Conservation (phyloP, 1,140 invertebrate genomes). For the Coptotermes formosanus region DNA sequence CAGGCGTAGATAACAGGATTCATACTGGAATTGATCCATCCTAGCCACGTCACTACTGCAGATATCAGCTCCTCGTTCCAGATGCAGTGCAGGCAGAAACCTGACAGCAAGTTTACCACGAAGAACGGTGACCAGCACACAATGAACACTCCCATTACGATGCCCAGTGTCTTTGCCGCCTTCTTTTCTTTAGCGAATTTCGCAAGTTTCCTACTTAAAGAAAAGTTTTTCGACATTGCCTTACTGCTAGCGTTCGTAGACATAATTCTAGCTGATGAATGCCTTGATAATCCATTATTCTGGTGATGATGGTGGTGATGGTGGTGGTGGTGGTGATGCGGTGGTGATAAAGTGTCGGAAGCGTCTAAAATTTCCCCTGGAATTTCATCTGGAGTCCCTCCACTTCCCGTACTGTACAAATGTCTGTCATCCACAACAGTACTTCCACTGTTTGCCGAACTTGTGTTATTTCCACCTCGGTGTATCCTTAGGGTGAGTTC, state of each 20-base stretch:
- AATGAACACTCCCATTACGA: slow-evolving; percentile 98
- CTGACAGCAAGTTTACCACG: slow-evolving; percentile 89
- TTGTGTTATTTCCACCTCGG: slow-evolving; percentile 66
- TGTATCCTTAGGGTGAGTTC: slow-evolving; percentile 87
- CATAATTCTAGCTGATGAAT: slow-evolving; percentile 53
- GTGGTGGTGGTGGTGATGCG: slow-evolving; percentile 46
- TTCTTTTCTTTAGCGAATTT: slow-evolving; percentile 96
- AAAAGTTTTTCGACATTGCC: slow-evolving; percentile 78
- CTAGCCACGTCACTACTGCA: slow-evolving; percentile 95
- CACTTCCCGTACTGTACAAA: slow-evolving; percentile 41
- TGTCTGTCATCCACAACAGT: slow-evolving; percentile 7
- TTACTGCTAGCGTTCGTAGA: slow-evolving; percentile 46
- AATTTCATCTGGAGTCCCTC: slow-evolving; percentile 50
- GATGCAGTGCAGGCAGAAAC: slow-evolving; percentile 85
- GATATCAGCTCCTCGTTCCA: slow-evolving; percentile 86
- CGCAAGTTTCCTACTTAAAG: slow-evolving; percentile 81
- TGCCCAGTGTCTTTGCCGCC: slow-evolving; percentile 90
- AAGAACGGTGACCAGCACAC: slow-evolving; percentile 99
- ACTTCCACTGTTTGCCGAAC: background rate
- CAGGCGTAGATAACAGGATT: slow-evolving; percentile 97
- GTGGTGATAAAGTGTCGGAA: slow-evolving; percentile 57
- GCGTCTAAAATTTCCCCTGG: slow-evolving; percentile 64
- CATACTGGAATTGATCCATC: slow-evolving; percentile 98
- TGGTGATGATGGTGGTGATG: slow-evolving; percentile 4
- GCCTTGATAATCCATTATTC: slow-evolving; percentile 64